Evolutionary conservation across 2,888 invertebrate species (phyloP).

Genomic region (Polydrusus tereticollis): DNA sequence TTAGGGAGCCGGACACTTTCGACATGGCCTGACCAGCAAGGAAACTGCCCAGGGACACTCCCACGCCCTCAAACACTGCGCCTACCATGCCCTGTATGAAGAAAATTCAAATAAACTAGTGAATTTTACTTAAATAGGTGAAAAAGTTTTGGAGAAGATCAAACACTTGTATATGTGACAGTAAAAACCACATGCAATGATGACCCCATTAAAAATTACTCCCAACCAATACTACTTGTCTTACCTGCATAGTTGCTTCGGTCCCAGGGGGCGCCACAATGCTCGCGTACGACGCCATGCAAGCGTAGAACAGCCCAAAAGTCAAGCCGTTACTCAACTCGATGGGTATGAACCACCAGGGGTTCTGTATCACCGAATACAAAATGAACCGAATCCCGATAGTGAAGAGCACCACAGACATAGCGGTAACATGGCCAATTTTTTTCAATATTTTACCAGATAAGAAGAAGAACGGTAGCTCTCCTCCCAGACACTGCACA

Average conservation of each 20-base stretch:
- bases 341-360: slow-evolving; percentile 88
- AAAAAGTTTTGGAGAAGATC: background rate
- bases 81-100: slow-evolving; percentile 83
- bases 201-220: no score
- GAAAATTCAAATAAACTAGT: background rate
- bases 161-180: background rate
- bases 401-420: slow-evolving; percentile 85
- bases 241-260: slow-evolving; percentile 87
- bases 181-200: no score
- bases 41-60: slow-evolving; percentile 84
- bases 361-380: slow-evolving; percentile 83
- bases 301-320: slow-evolving; percentile 88
- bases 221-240: background rate
- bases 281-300: slow-evolving; percentile 90
- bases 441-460: slow-evolving; percentile 83
- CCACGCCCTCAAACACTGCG: slow-evolving; percentile 89
- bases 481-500: slow-evolving; percentile 83
- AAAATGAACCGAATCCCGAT: slow-evolving; percentile 85
- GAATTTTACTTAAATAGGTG: background rate
- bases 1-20: slow-evolving; percentile 73
- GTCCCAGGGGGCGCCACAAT: slow-evolving; percentile 86
- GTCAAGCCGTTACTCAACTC: slow-evolving; percentile 91
- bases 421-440: slow-evolving; percentile 85
- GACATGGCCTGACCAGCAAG: slow-evolving; percentile 78
- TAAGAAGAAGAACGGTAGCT: slow-evolving; percentile 88